phyloP scores from a whole-genome alignment of 2,113 vertebrate species.

The Gavia stellata region DNA sequence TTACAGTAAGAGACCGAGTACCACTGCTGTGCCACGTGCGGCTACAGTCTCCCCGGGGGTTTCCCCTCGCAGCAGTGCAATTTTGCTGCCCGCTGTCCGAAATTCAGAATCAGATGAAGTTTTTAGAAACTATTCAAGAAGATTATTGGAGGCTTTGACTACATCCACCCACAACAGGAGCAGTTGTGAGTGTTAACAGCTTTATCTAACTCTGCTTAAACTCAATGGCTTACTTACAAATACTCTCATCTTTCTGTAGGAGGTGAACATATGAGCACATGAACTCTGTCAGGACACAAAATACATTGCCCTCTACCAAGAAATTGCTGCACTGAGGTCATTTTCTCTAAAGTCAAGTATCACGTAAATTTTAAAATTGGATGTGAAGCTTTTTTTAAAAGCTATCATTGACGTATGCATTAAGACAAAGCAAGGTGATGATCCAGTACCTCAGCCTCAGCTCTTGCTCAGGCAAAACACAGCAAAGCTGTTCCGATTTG shows the following conservation, averaged over 20 bases:
- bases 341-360: not conserved
- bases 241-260: not conserved
- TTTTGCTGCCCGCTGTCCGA: not conserved
- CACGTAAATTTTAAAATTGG: not conserved
- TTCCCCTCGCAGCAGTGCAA: not conserved
- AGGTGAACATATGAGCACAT: not conserved
- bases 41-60: not conserved
- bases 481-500: not conserved
- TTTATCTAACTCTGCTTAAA: not conserved
- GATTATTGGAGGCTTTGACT: not conserved
- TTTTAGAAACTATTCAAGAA: not conserved
- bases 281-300: not conserved
- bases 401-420: not conserved
- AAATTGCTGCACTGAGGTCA: not conserved
- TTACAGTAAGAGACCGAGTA: not conserved
- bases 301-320: not conserved
- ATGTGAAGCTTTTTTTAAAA: not conserved
- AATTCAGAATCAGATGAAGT: not conserved
- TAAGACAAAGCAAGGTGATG: not conserved
- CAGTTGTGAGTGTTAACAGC: not conserved
- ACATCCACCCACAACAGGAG: not conserved
- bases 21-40: fast-evolving
- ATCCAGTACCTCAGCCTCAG: not conserved
- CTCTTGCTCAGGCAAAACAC: not conserved
- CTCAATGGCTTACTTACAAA: not conserved